Base-by-base conservation (phyloP, 2,113 vertebrate species). In the Chauna torquata region DNA sequence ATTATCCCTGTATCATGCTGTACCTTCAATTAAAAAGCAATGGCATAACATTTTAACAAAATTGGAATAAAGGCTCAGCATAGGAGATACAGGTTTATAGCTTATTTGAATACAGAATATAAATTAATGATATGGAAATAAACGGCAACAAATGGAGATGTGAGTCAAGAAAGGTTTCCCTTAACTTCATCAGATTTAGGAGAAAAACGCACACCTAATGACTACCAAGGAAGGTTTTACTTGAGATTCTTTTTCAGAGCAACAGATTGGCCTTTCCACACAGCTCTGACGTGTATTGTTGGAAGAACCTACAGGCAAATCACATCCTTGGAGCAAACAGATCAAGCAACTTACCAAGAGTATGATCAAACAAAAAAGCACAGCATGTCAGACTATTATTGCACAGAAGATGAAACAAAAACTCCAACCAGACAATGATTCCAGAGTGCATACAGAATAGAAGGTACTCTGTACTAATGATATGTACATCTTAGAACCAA, bases 1-100 rank as follows among this genome's bases (percentile, higher is more conserved):
- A 18, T 16, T 45, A 18, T 16, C 65, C 54, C 54, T 82, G 81
- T 30, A 74, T 34, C 4, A 4, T 54, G 36, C 44, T 86, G 59
- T 45, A 72, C 34, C 57, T 92, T 75, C 64, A 82, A 25, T 47
- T 86, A 94, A 95, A 95, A 95, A 95, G 68, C 77, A 87, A 61
- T 3, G 6, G 1, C 5, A 1, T 25, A 70, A 62, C 30, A 76
- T 10, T 62, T 76, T 24, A 86, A 74, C 49, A 69, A 42, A 27
- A 42, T 40, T 14, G 42, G 55, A 69, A 59, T 52, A 58, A 76
- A 82, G 68, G 69, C 14, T 79, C 62, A 85, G 84, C 50, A 82
- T 0, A 90, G 38, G 11, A 82, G n/a, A 54, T 23, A 6, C 0
- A 11, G 4, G 4, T 74, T 52, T 78, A 62, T 36, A 64, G 40